These are phyloP conservation scores for Metaphire vulgaris DNA, from an alignment of 1,140 invertebrate species.

Conservation along the genomic window DNA sequence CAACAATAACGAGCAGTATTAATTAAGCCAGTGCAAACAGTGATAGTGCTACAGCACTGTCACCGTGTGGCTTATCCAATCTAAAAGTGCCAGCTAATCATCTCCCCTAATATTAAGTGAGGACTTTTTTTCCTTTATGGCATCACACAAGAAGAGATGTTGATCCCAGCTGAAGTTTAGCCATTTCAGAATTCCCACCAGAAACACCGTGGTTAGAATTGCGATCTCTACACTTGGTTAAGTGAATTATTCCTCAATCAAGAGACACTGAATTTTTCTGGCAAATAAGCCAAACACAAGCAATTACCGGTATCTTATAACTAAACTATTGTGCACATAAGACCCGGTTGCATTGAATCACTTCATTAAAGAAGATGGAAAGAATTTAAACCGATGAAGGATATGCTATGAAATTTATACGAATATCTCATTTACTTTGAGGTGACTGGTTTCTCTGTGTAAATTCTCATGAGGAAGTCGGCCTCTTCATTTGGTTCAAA, in stretches of 20 bases:
- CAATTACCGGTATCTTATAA: no score
- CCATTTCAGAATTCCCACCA: no score
- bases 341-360: neutral
- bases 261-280: neutral
- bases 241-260: neutral
- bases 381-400: no score
- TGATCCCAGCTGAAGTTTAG: no score
- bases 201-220: no score
- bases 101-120: neutral
- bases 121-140: no score
- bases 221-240: no score
- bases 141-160: no score
- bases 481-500: conserved; percentile 58
- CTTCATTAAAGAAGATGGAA: neutral
- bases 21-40: neutral
- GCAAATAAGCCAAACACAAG: neutral
- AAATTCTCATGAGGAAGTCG: conserved; percentile 60
- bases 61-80: no score
- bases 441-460: conserved; percentile 63
- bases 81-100: neutral
- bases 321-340: no score
- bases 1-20: neutral
- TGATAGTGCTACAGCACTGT: neutral
- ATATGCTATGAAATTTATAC: neutral
- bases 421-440: neutral